phyloP scores from a whole-genome alignment of 2,113 vertebrate species.

The Dipodomys merriami region DNA sequence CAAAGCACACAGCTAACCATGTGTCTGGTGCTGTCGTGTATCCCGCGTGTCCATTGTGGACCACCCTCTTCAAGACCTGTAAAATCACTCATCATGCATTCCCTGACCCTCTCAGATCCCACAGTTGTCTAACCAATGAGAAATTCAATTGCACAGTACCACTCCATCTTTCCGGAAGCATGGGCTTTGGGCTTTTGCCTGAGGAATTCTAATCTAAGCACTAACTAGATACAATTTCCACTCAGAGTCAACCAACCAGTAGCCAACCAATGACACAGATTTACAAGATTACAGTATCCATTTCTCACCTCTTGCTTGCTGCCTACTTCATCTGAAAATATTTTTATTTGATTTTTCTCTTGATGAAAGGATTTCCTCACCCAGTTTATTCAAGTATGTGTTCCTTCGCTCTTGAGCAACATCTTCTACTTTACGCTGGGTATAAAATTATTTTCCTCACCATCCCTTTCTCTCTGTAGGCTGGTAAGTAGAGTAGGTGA shows the following conservation, averaged over 20 bases:
- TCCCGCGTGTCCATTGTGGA: neutral
- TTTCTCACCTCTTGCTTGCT: neutral
- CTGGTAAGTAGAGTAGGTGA: neutral
- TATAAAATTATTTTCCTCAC: neutral
- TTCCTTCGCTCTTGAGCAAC: neutral
- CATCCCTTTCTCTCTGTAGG: neutral
- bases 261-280: neutral
- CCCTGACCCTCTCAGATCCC: neutral
- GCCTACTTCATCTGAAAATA: neutral
- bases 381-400: neutral
- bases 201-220: neutral
- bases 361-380: neutral
- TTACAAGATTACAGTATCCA: neutral
- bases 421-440: neutral
- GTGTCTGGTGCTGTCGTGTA: no score
- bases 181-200: neutral
- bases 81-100: neutral
- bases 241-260: neutral
- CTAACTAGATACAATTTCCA: neutral
- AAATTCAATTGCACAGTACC: neutral
- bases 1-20: no score
- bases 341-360: conserved; percentile 9
- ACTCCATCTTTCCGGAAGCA: neutral
- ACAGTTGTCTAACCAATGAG: neutral
- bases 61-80: neutral